Conservation (phyloP, 2,888 invertebrate genomes). For the Omphaloscelis lunosa region DNA sequence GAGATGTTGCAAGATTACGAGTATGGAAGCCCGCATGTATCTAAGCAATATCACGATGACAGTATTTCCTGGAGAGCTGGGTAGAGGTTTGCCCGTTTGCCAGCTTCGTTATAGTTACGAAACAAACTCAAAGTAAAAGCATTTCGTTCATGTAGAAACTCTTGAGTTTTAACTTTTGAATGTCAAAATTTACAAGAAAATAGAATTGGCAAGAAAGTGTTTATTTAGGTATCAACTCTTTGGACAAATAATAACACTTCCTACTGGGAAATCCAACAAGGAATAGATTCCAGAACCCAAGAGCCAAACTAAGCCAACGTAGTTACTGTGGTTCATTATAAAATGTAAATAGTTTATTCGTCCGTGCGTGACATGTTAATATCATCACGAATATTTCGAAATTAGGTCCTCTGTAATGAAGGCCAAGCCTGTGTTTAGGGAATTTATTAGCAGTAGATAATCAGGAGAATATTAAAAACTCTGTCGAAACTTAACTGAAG, state of each 20-base stretch:
- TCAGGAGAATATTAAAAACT: background rate
- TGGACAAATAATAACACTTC: too few species aligned
- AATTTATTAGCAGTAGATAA: background rate
- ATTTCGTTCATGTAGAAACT: too few species aligned
- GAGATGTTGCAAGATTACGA: background rate
- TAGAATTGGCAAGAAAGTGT: background rate
- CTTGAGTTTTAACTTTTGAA: background rate
- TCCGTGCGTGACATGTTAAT: background rate
- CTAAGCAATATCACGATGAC: background rate
- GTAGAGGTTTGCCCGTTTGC: background rate
- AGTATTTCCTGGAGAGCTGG: too few species aligned
- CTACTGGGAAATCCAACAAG: too few species aligned
- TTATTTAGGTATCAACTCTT: too few species aligned
- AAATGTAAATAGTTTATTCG: background rate
- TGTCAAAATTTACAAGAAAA: background rate
- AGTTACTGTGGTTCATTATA: background rate
- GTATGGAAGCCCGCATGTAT: background rate
- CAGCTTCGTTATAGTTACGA: background rate
- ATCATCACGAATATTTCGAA: background rate
- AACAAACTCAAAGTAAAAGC: too few species aligned
- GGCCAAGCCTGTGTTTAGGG: background rate
- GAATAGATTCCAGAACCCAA: background rate
- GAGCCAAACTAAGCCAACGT: background rate
- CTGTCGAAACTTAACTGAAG: background rate
- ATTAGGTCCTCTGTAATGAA: background rate